Evolutionary conservation across 2,888 invertebrate species (phyloP).

Genomic region (Pheosia gnoma): DNA sequence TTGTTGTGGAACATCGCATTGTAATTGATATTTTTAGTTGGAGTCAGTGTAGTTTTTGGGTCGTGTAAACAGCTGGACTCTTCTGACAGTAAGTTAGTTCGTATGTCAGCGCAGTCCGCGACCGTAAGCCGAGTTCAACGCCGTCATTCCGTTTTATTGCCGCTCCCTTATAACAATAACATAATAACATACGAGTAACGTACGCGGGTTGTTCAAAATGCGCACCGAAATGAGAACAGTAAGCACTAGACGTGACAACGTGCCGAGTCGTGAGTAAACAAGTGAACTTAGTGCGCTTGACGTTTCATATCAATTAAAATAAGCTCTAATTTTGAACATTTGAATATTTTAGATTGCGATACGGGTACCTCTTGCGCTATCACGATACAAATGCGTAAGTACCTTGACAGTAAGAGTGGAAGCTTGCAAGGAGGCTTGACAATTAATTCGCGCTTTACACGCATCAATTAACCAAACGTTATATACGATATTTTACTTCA

Average conservation of each 20-base stretch:
- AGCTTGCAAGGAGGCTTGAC: slow-evolving; percentile 46
- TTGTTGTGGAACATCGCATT: slow-evolving; percentile 75
- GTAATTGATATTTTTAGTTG: slow-evolving; percentile 83
- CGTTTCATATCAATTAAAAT: slow-evolving; percentile 32
- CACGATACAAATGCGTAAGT: slow-evolving; percentile 82
- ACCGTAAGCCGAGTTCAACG: slow-evolving; percentile 66
- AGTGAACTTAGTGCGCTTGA: slow-evolving; percentile 34
- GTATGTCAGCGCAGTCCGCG: slow-evolving; percentile 73
- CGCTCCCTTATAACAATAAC: slow-evolving; percentile 45
- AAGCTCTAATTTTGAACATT: slow-evolving; percentile 58
- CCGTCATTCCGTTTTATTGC: slow-evolving; percentile 59
- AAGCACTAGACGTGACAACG: slow-evolving; percentile 75
- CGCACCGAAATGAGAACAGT: slow-evolving; percentile 66
- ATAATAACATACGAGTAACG: slow-evolving; percentile 35
- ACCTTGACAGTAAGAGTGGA: slow-evolving; percentile 48
- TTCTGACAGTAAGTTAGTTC: slow-evolving; percentile 73
- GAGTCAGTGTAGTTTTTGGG: slow-evolving; percentile 79
- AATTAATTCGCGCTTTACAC: slow-evolving; percentile 46
- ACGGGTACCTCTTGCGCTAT: slow-evolving; percentile 81
- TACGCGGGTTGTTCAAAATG: slow-evolving; percentile 54
- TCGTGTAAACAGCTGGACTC: slow-evolving; percentile 78
- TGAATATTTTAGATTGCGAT: slow-evolving; percentile 80
- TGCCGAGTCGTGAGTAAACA: slow-evolving; percentile 77
- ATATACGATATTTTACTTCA: neutral
- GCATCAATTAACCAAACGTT: slow-evolving; percentile 33